Evolutionary conservation across 2,888 invertebrate genomes (phyloP).

Genomic region (Mythimna pallens): DNA sequence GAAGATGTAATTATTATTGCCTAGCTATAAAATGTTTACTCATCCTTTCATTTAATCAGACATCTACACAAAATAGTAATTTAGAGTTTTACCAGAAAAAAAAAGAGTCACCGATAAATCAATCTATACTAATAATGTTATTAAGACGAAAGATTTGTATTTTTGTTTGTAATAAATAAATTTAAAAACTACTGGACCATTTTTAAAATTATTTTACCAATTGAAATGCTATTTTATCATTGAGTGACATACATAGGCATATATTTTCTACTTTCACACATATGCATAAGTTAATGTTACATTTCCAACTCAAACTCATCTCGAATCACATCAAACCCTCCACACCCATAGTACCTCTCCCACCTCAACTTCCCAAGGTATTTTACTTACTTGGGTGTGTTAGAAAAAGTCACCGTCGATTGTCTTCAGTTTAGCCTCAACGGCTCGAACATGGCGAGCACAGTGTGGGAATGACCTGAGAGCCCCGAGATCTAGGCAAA

Average conservation of each 20-base stretch:
- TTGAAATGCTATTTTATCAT: too few relatives aligned
- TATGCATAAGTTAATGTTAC: too few relatives aligned
- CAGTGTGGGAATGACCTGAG: conserved; percentile 64
- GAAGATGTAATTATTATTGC: too few relatives aligned
- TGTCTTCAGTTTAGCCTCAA: conserved; percentile 63
- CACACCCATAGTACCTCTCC: conserved; percentile 34
- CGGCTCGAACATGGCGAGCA: conserved; percentile 61
- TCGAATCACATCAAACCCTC: not conserved
- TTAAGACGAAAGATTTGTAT: too few relatives aligned
- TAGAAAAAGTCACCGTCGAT: conserved; percentile 68
- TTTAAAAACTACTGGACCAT: too few relatives aligned
- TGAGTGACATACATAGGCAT: too few relatives aligned
- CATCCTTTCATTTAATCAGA: not conserved
- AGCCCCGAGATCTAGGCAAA: conserved; percentile 46
- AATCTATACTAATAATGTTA: too few relatives aligned
- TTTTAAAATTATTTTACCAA: too few relatives aligned
- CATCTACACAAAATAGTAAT: not conserved
- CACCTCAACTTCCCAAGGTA: conserved; percentile 34
- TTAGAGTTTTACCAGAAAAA: not conserved
- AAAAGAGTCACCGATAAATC: not conserved
- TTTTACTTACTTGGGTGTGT: conserved; percentile 67
- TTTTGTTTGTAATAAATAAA: too few relatives aligned
- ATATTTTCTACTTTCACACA: too few relatives aligned
- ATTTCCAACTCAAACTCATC: conserved; percentile 8
- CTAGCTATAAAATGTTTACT: not conserved